phyloP scores from a whole-genome alignment of 2,888 invertebrate species.

The Acleris emargana region DNA sequence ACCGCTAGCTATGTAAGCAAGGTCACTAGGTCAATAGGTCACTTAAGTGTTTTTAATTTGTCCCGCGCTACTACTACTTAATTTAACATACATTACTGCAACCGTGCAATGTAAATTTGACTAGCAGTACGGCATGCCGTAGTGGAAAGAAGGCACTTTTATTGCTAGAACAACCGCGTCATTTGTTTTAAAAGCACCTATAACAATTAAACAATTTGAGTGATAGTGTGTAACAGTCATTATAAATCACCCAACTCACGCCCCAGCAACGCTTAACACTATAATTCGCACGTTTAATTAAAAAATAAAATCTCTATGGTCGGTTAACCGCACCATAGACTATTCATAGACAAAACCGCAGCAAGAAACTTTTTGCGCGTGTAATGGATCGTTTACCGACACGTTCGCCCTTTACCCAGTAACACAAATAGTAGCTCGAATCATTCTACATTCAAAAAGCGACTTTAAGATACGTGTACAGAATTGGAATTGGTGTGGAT shows the following conservation, averaged over 20 bases:
- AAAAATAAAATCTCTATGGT: constrained; percentile 45
- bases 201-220: too few relatives aligned
- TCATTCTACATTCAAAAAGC: constrained; percentile 44
- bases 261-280: neutral
- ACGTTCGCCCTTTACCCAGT: constrained; percentile 79
- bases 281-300: constrained; percentile 15
- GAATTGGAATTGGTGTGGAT: constrained; percentile 46
- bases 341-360: constrained; percentile 51
- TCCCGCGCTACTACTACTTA: too few relatives aligned
- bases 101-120: too few relatives aligned
- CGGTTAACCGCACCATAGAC: constrained; percentile 44
- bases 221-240: too few relatives aligned
- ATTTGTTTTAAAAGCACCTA: too few relatives aligned
- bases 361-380: constrained; percentile 50
- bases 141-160: too few relatives aligned
- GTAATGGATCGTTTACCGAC: constrained; percentile 50
- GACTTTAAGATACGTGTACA: constrained; percentile 44
- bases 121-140: too few relatives aligned
- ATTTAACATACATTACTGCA: too few relatives aligned
- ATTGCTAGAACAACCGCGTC: too few relatives aligned
- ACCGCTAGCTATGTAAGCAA: too few relatives aligned
- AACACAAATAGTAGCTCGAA: constrained; percentile 63
- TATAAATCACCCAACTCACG: constrained; percentile 13
- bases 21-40: too few relatives aligned
- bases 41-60: too few relatives aligned